Conservation (phyloP, 2,888 invertebrate species). For the Anthophora plumipes region DNA sequence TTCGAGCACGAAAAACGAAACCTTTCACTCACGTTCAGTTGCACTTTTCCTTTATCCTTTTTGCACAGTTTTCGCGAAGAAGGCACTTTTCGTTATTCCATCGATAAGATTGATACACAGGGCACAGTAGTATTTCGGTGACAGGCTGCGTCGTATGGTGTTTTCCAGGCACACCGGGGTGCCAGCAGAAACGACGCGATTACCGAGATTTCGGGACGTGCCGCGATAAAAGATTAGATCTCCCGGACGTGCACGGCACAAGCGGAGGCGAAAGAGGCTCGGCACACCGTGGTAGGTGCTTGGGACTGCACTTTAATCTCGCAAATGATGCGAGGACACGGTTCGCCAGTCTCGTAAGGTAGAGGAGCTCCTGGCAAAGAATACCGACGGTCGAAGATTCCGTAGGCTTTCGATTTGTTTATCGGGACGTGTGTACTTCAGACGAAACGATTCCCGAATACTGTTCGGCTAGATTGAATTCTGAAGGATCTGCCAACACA, state of each 20-base stretch:
- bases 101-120: not conserved
- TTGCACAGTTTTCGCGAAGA: not conserved
- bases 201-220: constrained; percentile 53
- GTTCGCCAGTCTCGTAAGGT: not conserved
- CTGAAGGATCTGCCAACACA: constrained; percentile 2
- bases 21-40: not conserved
- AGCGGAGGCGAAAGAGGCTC: constrained; percentile 6
- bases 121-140: not conserved
- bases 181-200: constrained; percentile 32
- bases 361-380: constrained; percentile 32
- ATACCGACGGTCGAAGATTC: constrained; percentile 9
- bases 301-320: constrained; percentile 69
- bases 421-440: constrained; percentile 24
- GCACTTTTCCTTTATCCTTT: not conserved
- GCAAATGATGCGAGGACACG: constrained; percentile 57
- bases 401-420: constrained; percentile 41
- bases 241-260: constrained; percentile 40
- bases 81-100: not conserved
- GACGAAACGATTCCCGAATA: constrained; percentile 1
- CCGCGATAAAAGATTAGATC: constrained; percentile 69
- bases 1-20: no score
- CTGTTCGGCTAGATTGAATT: no score
- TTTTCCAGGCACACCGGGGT: constrained; percentile 25
- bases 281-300: constrained; percentile 43
- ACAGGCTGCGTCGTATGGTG: not conserved